Evolutionary conservation across 2,888 invertebrate genomes (phyloP).

Genomic region (Pheosia gnoma): DNA sequence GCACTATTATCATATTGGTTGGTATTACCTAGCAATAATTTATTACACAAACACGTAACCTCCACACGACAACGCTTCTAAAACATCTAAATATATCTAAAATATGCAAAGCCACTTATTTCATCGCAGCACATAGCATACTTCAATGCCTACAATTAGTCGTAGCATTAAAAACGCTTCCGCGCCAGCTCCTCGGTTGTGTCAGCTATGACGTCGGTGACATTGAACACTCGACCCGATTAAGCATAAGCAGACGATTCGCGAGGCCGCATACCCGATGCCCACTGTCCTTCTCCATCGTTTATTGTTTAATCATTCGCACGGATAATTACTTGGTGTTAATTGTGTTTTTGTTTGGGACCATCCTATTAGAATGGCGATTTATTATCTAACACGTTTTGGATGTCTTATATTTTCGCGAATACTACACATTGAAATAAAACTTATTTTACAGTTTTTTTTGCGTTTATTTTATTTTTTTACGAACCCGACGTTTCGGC

Average conservation of each 20-base stretch:
- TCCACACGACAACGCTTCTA: background rate
- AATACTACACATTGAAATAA: no score
- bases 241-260: constrained; percentile 69
- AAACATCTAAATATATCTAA: background rate
- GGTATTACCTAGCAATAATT: background rate
- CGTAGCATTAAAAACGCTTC: constrained; percentile 13
- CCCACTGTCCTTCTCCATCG: constrained; percentile 43
- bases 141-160: constrained; percentile 2
- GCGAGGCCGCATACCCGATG: constrained; percentile 58
- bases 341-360: constrained; percentile 13
- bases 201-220: constrained; percentile 52
- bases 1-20: no score
- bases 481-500: no score
- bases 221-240: constrained; percentile 77
- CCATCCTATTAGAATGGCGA: background rate
- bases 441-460: no score
- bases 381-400: background rate
- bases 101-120: background rate
- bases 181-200: constrained; percentile 41
- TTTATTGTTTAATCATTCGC: constrained; percentile 49
- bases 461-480: no score
- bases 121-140: background rate
- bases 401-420: no score
- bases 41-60: background rate
- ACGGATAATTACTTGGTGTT: constrained; percentile 34